phyloP scores from a whole-genome alignment of 2,113 vertebrate species.

The Solea senegalensis region DNA sequence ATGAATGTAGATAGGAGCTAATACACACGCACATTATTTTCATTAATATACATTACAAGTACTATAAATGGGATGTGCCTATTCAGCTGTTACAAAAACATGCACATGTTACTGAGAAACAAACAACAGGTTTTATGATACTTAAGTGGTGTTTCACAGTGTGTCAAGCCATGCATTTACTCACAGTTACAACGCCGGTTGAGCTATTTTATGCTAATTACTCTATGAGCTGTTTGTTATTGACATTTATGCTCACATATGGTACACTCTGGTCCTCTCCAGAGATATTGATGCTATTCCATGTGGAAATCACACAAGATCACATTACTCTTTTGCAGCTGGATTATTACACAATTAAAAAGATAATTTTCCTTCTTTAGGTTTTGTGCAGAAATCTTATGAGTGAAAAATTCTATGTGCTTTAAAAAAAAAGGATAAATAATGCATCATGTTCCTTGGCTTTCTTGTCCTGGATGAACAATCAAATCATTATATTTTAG shows the following conservation, averaged over 20 bases:
- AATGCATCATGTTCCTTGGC: background rate
- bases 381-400: too few relatives aligned
- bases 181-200: background rate
- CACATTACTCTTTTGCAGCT: slow-evolving; percentile 33
- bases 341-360: slow-evolving; percentile 33
- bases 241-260: slow-evolving; percentile 46
- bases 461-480: background rate
- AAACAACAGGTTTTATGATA: background rate
- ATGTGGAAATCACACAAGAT: slow-evolving; percentile 24
- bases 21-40: background rate
- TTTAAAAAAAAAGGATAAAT: too few relatives aligned
- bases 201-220: slow-evolving; percentile 8
- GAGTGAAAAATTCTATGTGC: too few relatives aligned
- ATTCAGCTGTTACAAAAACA: too few relatives aligned
- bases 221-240: slow-evolving; percentile 35
- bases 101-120: background rate
- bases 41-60: slow-evolving; percentile 2
- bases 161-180: background rate
- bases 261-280: slow-evolving; percentile 32
- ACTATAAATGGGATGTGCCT: background rate
- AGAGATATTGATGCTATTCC: slow-evolving; percentile 23
- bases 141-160: background rate
- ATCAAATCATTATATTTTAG: background rate
- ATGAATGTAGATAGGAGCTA: slow-evolving; percentile 18
- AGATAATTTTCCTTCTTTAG: slow-evolving; percentile 11